phyloP scores from a whole-genome alignment of 1,140 invertebrate genomes.

The Metopolophium dirhodum region DNA sequence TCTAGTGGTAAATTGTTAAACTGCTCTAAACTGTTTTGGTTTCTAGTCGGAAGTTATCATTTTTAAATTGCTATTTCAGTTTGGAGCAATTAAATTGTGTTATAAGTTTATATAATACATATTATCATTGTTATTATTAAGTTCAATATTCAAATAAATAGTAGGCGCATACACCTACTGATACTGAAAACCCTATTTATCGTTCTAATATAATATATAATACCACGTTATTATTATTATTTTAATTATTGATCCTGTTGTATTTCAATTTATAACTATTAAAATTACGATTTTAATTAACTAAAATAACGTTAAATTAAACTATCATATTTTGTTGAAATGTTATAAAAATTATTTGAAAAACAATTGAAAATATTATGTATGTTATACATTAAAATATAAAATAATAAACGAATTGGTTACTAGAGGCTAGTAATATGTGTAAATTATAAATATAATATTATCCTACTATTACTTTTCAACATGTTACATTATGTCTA shows the following conservation, averaged over 20 bases:
- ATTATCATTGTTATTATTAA: conserved; percentile 31
- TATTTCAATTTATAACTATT: conserved; percentile 34
- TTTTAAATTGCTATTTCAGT: not conserved
- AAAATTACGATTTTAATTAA: conserved; percentile 19
- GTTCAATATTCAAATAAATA: not conserved
- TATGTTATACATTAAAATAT: conserved; percentile 2
- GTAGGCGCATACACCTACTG: not conserved
- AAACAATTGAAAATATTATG: not conserved
- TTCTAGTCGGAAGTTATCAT: not conserved
- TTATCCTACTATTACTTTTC: not conserved
- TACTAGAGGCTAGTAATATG: conserved; percentile 27
- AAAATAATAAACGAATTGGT: conserved; percentile 35
- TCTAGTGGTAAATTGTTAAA: not conserved
- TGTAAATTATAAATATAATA: not conserved
- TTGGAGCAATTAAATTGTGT: not conserved
- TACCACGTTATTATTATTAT: conserved; percentile 24
- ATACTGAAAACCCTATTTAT: conserved; percentile 9
- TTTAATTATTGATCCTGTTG: conserved; percentile 3
- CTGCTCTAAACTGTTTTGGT: not conserved
- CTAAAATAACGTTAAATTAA: conserved; percentile 11
- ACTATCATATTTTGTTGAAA: conserved; percentile 39
- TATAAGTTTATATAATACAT: not conserved
- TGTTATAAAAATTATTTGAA: not conserved
- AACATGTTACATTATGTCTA: not conserved
- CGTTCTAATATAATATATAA: not conserved